Conservation (phyloP, 2,113 vertebrate species). For the Hydrochoerus hydrochaeris region DNA sequence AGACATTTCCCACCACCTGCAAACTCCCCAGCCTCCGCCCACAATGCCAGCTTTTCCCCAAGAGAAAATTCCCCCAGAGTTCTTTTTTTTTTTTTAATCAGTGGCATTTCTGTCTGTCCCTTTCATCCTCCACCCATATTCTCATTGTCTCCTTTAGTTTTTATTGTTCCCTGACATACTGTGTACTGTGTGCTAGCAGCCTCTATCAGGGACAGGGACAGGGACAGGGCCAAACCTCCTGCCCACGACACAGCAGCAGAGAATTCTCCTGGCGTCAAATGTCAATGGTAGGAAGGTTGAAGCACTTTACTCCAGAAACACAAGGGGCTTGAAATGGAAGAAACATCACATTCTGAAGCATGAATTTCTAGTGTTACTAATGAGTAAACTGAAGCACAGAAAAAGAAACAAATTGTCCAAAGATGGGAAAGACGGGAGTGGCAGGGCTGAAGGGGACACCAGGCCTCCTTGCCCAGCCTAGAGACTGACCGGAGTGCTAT, state of each 20-base stretch:
- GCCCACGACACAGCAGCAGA: too few species aligned
- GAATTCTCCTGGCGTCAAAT: background rate
- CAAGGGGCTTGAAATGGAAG: background rate
- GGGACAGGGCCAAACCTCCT: background rate
- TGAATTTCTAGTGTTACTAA: background rate
- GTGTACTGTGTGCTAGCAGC: too few species aligned
- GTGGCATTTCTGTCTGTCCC: background rate
- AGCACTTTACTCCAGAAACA: background rate
- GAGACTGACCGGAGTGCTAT: rapidly evolving
- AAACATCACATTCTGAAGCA: background rate
- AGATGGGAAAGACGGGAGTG: background rate
- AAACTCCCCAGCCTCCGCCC: background rate
- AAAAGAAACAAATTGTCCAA: background rate
- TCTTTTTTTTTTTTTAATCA: background rate
- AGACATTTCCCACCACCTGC: background rate
- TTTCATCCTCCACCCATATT: background rate
- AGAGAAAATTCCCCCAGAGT: too few species aligned
- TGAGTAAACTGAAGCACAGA: background rate
- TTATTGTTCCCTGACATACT: background rate
- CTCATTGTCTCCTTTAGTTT: background rate
- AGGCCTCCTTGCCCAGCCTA: background rate
- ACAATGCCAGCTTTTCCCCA: background rate
- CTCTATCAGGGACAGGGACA: background rate
- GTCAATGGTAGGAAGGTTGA: background rate
- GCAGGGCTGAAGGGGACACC: too few species aligned